Conservation (phyloP, 2,113 vertebrate genomes). For the Lophura nycthemera region DNA sequence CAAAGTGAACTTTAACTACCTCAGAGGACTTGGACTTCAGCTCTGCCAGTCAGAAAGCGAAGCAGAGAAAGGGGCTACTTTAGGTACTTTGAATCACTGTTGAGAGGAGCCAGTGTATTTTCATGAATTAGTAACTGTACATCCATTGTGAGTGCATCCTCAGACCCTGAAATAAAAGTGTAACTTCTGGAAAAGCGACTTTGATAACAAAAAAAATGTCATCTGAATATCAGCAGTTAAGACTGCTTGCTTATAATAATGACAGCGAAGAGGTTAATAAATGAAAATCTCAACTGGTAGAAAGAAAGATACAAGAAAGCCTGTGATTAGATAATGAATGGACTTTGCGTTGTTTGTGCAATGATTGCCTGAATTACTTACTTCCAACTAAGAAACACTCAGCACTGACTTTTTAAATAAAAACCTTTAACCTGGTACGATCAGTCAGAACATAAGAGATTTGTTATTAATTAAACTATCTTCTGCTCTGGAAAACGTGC, state of each 20-base stretch:
- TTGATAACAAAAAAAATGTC: background rate
- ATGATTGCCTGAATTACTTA: background rate
- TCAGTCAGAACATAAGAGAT: background rate
- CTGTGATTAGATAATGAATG: background rate
- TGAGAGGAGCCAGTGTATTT: background rate
- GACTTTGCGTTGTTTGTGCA: constrained; percentile 8
- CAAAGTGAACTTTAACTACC: background rate
- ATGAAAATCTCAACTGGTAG: background rate
- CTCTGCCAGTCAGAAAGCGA: background rate
- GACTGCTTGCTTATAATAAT: background rate
- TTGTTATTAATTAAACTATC: background rate
- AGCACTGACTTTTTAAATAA: background rate
- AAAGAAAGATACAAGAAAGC: background rate
- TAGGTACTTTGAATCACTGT: background rate
- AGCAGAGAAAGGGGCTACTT: background rate
- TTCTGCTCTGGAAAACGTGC: background rate
- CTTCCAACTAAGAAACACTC: background rate
- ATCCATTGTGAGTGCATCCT: accelerated
- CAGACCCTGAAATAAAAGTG: background rate
- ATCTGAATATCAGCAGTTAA: background rate
- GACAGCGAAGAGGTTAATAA: background rate
- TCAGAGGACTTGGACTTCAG: background rate
- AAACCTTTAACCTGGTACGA: background rate
- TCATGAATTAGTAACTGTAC: background rate
- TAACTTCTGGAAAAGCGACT: background rate